Conservation (phyloP, 1,140 invertebrate genomes). For the Meteorus sp. region DNA sequence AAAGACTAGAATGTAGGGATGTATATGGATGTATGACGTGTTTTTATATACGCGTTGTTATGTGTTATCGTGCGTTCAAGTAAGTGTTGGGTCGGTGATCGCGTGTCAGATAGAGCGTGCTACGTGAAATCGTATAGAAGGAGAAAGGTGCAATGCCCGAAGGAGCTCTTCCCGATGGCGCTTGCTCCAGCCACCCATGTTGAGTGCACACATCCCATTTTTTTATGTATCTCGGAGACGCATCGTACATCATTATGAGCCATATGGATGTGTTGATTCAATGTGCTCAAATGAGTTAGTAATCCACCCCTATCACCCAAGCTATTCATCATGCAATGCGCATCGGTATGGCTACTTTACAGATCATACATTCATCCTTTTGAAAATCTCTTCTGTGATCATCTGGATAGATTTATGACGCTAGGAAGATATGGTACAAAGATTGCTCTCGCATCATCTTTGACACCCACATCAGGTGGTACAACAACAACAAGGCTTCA, state of each 20-base stretch:
- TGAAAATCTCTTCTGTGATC: no score
- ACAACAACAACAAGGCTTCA: not conserved
- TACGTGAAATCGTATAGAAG: slow-evolving; percentile 24
- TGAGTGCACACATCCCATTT: slow-evolving; percentile 10
- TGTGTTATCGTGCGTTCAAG: not conserved
- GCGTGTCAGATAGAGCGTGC: slow-evolving; percentile 7
- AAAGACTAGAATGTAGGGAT: slow-evolving; percentile 9
- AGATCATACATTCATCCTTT: no score
- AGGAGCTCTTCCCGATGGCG: slow-evolving; percentile 29
- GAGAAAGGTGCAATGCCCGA: slow-evolving; percentile 29
- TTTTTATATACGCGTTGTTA: not conserved
- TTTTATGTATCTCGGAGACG: slow-evolving; percentile 36
- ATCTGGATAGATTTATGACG: no score
- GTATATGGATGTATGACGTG: not conserved
- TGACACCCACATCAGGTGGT: no score
- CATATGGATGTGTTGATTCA: not conserved
- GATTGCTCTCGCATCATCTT: no score
- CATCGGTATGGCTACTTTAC: no score
- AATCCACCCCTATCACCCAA: no score
- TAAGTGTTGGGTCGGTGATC: not conserved
- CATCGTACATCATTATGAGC: slow-evolving; percentile 19
- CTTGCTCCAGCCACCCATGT: slow-evolving; percentile 34
- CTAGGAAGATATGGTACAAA: no score
- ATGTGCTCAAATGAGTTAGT: no score
- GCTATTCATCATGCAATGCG: no score